phyloP scores from a whole-genome alignment of 2,797 vertebrate species.

The Karalla daura region DNA sequence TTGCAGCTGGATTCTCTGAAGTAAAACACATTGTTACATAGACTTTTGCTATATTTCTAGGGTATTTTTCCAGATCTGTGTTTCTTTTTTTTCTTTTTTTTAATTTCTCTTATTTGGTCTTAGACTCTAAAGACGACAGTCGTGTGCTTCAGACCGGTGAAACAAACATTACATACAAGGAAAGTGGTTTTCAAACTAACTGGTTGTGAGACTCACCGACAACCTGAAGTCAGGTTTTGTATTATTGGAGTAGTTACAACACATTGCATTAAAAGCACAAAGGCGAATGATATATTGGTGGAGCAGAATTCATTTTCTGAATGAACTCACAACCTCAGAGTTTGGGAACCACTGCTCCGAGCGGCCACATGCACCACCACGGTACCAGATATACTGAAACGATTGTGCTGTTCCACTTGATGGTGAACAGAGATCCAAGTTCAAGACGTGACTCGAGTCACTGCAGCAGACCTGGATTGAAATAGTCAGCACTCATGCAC shows the following conservation, averaged over 20 bases:
- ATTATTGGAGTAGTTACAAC: constrained; percentile 12
- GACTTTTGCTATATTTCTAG: constrained; percentile 49
- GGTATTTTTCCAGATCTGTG: constrained; percentile 57
- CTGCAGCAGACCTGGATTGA: constrained; percentile 53
- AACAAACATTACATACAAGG: constrained; percentile 12
- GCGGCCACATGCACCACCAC: constrained; percentile 1
- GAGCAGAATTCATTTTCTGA: neutral
- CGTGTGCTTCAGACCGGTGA: constrained; percentile 65
- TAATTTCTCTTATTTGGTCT: constrained; percentile 40
- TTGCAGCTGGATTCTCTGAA: constrained; percentile 69
- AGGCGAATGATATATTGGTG: neutral
- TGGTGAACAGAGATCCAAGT: constrained; percentile 35
- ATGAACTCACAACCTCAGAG: constrained; percentile 28
- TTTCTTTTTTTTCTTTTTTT: constrained; percentile 53
- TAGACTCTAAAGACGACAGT: constrained; percentile 81
- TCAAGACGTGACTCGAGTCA: constrained; percentile 25
- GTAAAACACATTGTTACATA: constrained; percentile 65
- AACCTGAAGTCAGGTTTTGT: neutral
- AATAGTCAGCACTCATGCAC: constrained; percentile 72
- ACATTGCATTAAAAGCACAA: neutral
- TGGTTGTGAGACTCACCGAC: constrained; percentile 14
- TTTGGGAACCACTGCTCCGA: constrained; percentile 22
- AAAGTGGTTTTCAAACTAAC: constrained; percentile 30
- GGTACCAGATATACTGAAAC: constrained; percentile 16
- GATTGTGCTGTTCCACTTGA: constrained; percentile 49